Evolutionary conservation across 2,888 invertebrate genomes (phyloP), one percentile per base, ranked within the genome.

Genomic region (Pollenia angustigena): DNA sequence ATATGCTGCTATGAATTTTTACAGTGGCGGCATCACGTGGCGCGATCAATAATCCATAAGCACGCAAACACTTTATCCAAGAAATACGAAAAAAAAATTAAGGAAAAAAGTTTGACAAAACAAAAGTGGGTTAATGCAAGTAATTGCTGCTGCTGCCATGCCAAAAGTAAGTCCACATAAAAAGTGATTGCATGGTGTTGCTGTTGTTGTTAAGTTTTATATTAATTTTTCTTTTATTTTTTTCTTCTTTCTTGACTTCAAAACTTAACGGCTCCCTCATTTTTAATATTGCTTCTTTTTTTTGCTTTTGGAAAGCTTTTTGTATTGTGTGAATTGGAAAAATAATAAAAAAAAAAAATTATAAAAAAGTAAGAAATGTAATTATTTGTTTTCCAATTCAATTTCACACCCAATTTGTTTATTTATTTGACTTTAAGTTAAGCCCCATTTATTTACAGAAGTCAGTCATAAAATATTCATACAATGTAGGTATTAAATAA

Each of bases 41-140:
- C 90, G 88, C 90, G 90, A 92, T 91, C 91, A 91, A 91, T 91
- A 90, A 89, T 91, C 90, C 90, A 83, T 88, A 89, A 90, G 90
- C 91, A 91, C 90, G 91, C 91, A 91, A 91, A 83, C 88, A 88
- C 87, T 88, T 88, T 86, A 87, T 78, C 58, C 32, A 66, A 76
- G 72, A 72, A 74, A 69, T 42, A 48, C 1, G 14, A 52, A 64
- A 23, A 69, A 69, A 68, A 46, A 54, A 56, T n/a, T 40, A 48
- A 44, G 8, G 23, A 42, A 72, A 66, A 81, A 42, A 18, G 9
- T 56, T 68, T 69, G 44, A 60, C 82, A 71, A 62, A 71, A 78
- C 87, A 78, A 87, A 87, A 87, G 82, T 92, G 91, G 91, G 92
- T 90, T 92, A 92, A 91, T 91, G 90, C 91, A 89, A 89, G 86